These are phyloP conservation scores for Urocyon cinereoargenteus DNA, from an alignment of 2,797 vertebrate genomes.

Conservation along the genomic window DNA sequence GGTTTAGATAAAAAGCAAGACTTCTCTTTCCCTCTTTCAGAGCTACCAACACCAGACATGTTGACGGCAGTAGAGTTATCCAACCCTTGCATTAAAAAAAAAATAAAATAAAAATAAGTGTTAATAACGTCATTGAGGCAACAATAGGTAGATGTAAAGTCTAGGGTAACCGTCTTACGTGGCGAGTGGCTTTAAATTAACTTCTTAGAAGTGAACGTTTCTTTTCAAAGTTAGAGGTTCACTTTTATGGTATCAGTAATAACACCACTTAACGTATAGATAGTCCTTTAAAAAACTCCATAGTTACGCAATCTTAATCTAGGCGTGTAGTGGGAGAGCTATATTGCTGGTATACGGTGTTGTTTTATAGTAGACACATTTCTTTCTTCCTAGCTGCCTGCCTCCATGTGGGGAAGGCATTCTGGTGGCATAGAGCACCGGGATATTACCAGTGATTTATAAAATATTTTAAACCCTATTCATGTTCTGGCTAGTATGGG, in stretches of 20 bases:
- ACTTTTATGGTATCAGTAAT: background rate
- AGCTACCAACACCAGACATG: background rate
- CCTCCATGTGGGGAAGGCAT: background rate
- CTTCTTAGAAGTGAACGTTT: background rate
- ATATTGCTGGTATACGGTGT: background rate
- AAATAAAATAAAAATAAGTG: background rate
- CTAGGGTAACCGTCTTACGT: background rate
- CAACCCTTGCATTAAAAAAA: background rate
- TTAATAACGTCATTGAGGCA: background rate
- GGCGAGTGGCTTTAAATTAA: background rate
- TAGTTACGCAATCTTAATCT: background rate
- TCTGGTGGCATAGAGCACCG: background rate
- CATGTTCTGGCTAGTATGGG: background rate
- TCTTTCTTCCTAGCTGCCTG: background rate
- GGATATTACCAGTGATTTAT: background rate
- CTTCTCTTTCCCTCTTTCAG: background rate
- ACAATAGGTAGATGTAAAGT: background rate
- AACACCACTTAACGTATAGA: background rate
- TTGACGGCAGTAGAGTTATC: background rate
- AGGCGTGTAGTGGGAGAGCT: background rate
- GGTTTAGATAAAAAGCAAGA: background rate
- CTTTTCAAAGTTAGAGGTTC: background rate
- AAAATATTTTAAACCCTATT: background rate
- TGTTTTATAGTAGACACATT: background rate
- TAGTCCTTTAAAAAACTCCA: background rate